phyloP scores from a whole-genome alignment of 1,140 invertebrate genomes.

The Pararge aegeria region DNA sequence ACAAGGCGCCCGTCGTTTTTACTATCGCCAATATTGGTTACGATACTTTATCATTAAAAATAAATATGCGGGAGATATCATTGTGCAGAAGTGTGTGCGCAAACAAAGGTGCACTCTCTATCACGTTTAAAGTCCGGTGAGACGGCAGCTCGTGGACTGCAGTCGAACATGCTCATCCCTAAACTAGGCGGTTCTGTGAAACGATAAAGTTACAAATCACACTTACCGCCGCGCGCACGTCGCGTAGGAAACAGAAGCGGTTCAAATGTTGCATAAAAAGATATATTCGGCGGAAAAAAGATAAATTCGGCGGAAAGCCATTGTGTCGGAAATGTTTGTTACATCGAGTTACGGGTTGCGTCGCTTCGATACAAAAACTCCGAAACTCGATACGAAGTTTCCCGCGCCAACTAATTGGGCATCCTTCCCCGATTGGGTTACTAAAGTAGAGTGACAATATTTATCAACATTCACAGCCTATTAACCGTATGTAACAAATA shows the following conservation, averaged over 20 bases:
- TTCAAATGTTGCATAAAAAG: constrained; percentile 23
- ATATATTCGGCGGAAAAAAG: constrained; percentile 14
- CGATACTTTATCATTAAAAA: too few relatives aligned
- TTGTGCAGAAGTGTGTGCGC: too few relatives aligned
- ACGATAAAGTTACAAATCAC: neutral
- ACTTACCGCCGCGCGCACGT: neutral
- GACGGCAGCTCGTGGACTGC: too few relatives aligned
- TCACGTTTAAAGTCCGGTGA: too few relatives aligned
- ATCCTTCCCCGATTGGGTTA: constrained; percentile 51
- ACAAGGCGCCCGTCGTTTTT: too few relatives aligned
- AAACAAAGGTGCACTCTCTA: too few relatives aligned
- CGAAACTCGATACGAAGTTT: constrained; percentile 52
- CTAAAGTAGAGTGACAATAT: constrained; percentile 33
- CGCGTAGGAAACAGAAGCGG: constrained; percentile 17
- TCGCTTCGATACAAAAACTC: constrained; percentile 51
- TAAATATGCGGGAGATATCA: too few relatives aligned
- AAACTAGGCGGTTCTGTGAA: too few relatives aligned
- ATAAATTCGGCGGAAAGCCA: constrained; percentile 20
- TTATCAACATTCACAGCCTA: too few relatives aligned
- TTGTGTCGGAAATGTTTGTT: constrained; percentile 34
- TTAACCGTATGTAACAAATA: too few relatives aligned
- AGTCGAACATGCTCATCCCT: too few relatives aligned
- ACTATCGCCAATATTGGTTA: too few relatives aligned
- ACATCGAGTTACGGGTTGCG: constrained; percentile 25
- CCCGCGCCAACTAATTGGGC: constrained; percentile 58